phyloP scores from a whole-genome alignment of 2,113 vertebrate species.

The Mixornis gularis region DNA sequence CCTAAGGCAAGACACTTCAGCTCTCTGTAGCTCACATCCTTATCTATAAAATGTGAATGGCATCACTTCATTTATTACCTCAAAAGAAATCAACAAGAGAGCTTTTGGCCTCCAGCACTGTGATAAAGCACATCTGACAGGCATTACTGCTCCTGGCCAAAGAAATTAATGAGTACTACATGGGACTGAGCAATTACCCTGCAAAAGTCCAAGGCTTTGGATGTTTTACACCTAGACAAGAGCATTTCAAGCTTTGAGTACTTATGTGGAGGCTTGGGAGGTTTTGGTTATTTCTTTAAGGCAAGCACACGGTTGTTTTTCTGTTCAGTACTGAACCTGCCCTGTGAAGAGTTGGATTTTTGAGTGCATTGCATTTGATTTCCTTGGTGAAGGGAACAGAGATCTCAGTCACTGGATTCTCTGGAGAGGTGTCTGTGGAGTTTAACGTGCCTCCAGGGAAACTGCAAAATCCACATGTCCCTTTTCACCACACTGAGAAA shows the following conservation, averaged over 20 bases:
- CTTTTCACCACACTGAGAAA: background rate
- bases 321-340: background rate
- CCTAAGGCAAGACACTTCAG: background rate
- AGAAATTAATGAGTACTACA: background rate
- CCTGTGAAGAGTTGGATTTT: background rate
- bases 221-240: background rate
- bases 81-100: background rate
- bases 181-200: background rate
- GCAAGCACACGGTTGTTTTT: background rate
- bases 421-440: background rate
- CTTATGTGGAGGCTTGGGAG: background rate
- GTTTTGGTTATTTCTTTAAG: background rate
- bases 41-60: background rate
- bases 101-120: background rate
- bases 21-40: background rate
- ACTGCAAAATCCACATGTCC: background rate
- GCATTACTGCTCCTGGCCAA: accelerated
- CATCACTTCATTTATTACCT: background rate
- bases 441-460: background rate
- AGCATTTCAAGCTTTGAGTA: background rate
- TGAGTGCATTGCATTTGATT: background rate
- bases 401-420: background rate
- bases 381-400: background rate
- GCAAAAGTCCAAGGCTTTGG: background rate
- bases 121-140: background rate